Percentiles rank a stretch among this genome's conserved stretches.
Conservation (phyloP, 2,888 invertebrate genomes). For the Limenitis camilla region DNA sequence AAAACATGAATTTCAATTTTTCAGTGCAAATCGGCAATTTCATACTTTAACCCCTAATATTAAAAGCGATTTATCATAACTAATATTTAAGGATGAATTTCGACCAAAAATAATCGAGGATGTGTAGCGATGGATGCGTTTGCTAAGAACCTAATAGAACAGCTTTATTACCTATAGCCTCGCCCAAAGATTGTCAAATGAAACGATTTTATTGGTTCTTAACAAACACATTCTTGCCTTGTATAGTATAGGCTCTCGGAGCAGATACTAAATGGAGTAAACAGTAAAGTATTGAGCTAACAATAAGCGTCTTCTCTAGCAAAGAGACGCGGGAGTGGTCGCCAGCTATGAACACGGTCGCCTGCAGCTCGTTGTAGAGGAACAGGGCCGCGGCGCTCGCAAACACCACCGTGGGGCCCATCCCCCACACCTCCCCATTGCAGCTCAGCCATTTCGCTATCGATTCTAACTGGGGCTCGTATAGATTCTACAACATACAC, state of each 20-base stretch:
- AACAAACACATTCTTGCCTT: too few relatives aligned
- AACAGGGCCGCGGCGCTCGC: constrained; percentile 65
- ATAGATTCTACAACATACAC: constrained; percentile 37
- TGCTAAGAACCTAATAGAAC: too few relatives aligned
- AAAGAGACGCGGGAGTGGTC: constrained; percentile 44
- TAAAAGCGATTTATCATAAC: too few relatives aligned
- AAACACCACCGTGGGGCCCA: constrained; percentile 64
- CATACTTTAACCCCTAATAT: too few relatives aligned
- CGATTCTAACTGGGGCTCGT: constrained; percentile 42
- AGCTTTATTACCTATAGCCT: too few relatives aligned
- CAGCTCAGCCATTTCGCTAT: constrained; percentile 64
- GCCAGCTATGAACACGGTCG: constrained; percentile 47
- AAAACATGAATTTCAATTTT: too few relatives aligned
- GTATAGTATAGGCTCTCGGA: too few relatives aligned
- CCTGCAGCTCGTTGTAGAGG: constrained; percentile 63
- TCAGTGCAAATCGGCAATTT: too few relatives aligned
- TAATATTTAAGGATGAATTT: too few relatives aligned
- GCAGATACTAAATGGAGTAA: background rate
- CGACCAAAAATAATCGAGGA: too few relatives aligned
- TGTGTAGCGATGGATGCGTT: too few relatives aligned
- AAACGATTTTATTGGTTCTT: too few relatives aligned
- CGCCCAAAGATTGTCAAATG: background rate
- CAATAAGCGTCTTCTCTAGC: constrained; percentile 57
- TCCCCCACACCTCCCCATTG: constrained; percentile 65
- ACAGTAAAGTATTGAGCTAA: constrained; percentile 25